Percentiles rank a stretch among this genome's conserved stretches.
Evolutionary conservation across 2,113 vertebrate genomes (phyloP).

Genomic region (Trogon melanurus): DNA sequence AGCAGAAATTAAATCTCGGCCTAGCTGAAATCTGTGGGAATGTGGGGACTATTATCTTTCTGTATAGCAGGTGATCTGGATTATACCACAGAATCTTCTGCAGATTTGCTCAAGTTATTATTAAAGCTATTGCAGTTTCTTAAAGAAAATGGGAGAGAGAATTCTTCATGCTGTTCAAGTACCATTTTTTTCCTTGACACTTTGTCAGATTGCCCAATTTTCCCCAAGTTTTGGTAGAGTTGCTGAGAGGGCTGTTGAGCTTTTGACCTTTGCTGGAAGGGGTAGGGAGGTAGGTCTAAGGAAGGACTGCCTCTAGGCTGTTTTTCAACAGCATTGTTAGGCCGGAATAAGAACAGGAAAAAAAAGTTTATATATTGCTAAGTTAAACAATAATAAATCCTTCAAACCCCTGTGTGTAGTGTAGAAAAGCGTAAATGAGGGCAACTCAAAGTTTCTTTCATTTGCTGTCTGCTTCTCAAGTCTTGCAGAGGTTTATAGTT

Average conservation of each 20-base stretch:
- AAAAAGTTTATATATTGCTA: background rate
- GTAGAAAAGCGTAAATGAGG: background rate
- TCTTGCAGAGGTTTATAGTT: background rate
- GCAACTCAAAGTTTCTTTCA: background rate
- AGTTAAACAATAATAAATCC: background rate
- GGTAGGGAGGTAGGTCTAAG: background rate
- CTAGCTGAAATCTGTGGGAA: background rate
- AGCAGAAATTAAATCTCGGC: background rate
- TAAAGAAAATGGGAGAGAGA: background rate
- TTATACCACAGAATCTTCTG: background rate
- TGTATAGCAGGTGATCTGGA: background rate
- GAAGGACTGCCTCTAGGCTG: background rate
- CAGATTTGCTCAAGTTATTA: background rate
- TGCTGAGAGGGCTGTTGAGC: background rate
- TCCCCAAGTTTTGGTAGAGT: background rate
- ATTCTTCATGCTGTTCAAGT: background rate
- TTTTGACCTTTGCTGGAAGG: background rate
- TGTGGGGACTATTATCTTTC: background rate
- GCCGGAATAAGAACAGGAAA: background rate
- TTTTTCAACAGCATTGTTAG: background rate
- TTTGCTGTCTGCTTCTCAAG: background rate
- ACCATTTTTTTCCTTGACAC: background rate
- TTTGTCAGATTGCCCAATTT: background rate
- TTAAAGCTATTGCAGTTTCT: background rate
- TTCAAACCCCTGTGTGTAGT: background rate